phyloP scores from a whole-genome alignment of 2,113 vertebrate species.

The Girardinichthys multiradiatus region DNA sequence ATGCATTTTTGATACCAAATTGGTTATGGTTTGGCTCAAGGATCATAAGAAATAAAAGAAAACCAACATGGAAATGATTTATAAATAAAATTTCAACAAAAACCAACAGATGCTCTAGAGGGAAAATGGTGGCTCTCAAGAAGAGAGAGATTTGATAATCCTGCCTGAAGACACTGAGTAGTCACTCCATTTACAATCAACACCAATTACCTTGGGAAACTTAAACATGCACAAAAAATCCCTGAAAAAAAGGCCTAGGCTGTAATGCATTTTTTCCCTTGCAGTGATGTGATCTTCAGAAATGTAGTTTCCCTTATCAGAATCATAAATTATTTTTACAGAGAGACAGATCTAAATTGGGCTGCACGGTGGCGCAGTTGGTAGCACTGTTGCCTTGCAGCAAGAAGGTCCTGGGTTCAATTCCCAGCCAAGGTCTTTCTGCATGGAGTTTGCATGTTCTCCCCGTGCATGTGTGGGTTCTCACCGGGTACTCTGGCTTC shows the following conservation, averaged over 20 bases:
- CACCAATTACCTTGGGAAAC: background rate
- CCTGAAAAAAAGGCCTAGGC: background rate
- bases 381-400: too few relatives aligned
- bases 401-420: too few relatives aligned
- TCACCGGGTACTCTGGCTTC: too few relatives aligned
- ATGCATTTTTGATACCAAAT: background rate
- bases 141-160: background rate
- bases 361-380: too few relatives aligned
- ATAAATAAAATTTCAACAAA: background rate
- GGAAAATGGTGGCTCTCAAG: background rate
- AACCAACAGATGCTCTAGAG: background rate
- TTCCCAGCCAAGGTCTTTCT: too few relatives aligned
- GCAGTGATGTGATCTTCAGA: slow-evolving; percentile 7
- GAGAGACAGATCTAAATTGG: too few relatives aligned
- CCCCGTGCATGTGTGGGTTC: too few relatives aligned
- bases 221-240: background rate
- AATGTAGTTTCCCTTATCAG: background rate
- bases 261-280: background rate
- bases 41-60: background rate
- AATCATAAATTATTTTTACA: background rate
- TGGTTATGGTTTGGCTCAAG: background rate
- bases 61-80: background rate
- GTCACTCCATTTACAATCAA: background rate
- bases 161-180: background rate
- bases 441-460: too few relatives aligned